These are phyloP conservation scores for Ophiothrix spiculata DNA, from an alignment of 35 echinoderm and acorn worm genomes.

Conservation along the genomic window DNA sequence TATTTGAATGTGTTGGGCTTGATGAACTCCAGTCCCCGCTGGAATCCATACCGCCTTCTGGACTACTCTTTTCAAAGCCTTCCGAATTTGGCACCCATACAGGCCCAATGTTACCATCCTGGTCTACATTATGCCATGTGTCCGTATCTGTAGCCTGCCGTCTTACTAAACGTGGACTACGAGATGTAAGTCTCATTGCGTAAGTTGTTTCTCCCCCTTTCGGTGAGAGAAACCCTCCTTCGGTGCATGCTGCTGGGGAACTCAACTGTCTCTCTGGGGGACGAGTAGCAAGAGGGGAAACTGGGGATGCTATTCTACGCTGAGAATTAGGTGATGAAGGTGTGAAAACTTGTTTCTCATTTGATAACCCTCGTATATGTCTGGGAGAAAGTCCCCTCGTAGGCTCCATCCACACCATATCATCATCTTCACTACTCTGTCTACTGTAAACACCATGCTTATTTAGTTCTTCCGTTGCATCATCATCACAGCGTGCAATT, in stretches of 20 bases:
- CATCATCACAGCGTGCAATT: slow-evolving; percentile 23
- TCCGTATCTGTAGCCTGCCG: slow-evolving; percentile 22
- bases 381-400: slow-evolving; percentile 11
- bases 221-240: not conserved
- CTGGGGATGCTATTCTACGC: slow-evolving; percentile 26
- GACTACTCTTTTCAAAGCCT: not conserved
- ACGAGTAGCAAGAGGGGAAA: slow-evolving; percentile 21
- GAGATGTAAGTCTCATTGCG: slow-evolving; percentile 15
- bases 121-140: not conserved
- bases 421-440: slow-evolving; percentile 33
- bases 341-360: slow-evolving; percentile 34
- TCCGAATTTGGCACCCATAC: slow-evolving; percentile 33
- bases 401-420: not conserved
- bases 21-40: not conserved
- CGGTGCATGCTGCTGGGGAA: slow-evolving; percentile 33
- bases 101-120: not conserved
- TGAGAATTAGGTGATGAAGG: slow-evolving; percentile 22
- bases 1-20: slow-evolving; percentile 4
- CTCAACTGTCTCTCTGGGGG: slow-evolving; percentile 38
- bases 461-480: not conserved
- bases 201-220: not conserved
- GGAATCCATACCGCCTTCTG: not conserved
- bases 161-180: slow-evolving; percentile 28
- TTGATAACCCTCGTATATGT: slow-evolving; percentile 28
- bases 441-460: not conserved